Evolutionary conservation across 2,113 vertebrate genomes (phyloP).

Genomic region (Myrmecophaga tridactyla): DNA sequence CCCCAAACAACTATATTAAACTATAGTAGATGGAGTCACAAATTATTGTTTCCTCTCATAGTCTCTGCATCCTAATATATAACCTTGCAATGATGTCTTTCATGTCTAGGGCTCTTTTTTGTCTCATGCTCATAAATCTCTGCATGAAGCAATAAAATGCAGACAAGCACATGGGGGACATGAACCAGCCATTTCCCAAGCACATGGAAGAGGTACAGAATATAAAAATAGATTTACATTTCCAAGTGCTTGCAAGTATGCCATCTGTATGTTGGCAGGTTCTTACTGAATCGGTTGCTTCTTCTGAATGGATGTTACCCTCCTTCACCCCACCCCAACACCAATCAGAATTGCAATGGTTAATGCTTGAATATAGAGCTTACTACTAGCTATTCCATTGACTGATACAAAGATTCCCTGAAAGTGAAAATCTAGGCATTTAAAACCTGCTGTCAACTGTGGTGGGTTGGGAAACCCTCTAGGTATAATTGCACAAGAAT

Average conservation of each 20-base stretch:
- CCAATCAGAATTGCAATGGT: not conserved
- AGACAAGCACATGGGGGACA: not conserved
- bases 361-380: not conserved
- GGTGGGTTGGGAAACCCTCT: not conserved
- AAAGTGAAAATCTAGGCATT: not conserved
- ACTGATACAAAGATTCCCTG: not conserved
- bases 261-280: not conserved
- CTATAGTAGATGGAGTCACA: not conserved
- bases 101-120: constrained; percentile 4
- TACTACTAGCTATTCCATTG: not conserved
- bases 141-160: not conserved
- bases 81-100: not conserved
- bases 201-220: not conserved
- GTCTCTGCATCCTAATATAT: not conserved
- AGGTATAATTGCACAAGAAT: not conserved
- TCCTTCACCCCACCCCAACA: not conserved
- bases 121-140: constrained; percentile 8
- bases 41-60: not conserved
- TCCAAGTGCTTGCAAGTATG: not conserved
- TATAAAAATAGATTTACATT: not conserved
- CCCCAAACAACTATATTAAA: not conserved
- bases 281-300: not conserved
- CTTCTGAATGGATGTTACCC: not conserved
- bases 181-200: not conserved
- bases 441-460: not conserved